Evolutionary conservation across 2,113 vertebrate genomes (phyloP).

Genomic region (Cyanoramphus novaezelandiae): DNA sequence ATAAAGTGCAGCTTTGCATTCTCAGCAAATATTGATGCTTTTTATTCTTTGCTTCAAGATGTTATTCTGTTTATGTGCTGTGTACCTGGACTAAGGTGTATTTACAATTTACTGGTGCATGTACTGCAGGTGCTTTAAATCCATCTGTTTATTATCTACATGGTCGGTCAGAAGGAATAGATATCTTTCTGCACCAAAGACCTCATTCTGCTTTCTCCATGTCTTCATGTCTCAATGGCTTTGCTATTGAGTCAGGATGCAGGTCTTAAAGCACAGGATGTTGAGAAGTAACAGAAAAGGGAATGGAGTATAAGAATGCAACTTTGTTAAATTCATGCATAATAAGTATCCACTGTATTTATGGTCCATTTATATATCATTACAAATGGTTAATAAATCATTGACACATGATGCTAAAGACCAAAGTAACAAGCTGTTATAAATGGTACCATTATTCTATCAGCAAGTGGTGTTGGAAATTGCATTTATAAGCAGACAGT

Average conservation of each 20-base stretch:
- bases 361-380: background rate
- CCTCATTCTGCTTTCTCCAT: background rate
- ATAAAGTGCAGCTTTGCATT: background rate
- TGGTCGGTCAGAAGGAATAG: background rate
- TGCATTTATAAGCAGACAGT: background rate
- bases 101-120: background rate
- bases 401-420: background rate
- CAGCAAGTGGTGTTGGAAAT: background rate
- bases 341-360: background rate
- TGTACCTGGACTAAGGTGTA: background rate
- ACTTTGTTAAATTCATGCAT: background rate
- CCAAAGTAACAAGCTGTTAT: background rate
- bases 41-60: conserved; percentile 26
- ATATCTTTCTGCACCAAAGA: background rate
- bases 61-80: background rate
- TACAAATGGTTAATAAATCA: conserved; percentile 8
- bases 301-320: background rate
- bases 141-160: background rate
- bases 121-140: conserved; percentile 18
- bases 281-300: background rate
- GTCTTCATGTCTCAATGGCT: background rate
- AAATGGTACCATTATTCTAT: background rate
- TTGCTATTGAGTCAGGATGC: background rate
- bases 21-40: conserved; percentile 49
- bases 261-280: background rate